A percentile compares a stretch with the other conserved stretches of the same genome.
Conservation (phyloP, 2,888 invertebrate genomes). For the Tribolium freemani region DNA sequence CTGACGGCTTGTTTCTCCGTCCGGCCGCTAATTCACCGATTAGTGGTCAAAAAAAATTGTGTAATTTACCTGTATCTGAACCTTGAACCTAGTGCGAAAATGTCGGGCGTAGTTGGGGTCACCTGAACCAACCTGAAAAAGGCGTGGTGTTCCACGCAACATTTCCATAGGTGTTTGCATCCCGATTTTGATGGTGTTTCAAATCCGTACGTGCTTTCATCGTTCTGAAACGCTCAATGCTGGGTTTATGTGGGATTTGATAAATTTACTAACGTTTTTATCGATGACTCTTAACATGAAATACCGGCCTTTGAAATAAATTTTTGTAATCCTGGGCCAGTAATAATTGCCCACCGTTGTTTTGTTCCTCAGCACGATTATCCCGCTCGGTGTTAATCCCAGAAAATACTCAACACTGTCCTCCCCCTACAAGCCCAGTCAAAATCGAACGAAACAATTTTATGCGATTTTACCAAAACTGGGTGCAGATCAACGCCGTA, state of each 20-base stretch:
- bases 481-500: constrained; percentile 98
- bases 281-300: constrained; percentile 95
- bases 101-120: constrained; percentile 81
- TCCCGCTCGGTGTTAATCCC: constrained; percentile 95
- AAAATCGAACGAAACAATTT: constrained; percentile 18
- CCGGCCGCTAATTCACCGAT: constrained; percentile 69
- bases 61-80: constrained; percentile 80
- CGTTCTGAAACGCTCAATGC: constrained; percentile 76
- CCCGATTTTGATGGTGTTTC: constrained; percentile 93
- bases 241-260: neutral
- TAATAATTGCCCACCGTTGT: constrained; percentile 98
- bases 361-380: constrained; percentile 94
- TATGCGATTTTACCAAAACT: constrained; percentile 81
- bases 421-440: constrained; percentile 80
- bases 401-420: constrained; percentile 97
- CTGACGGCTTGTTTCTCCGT: constrained; percentile 74
- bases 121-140: constrained; percentile 91
- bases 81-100: constrained; percentile 84
- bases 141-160: constrained; percentile 95
- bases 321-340: constrained; percentile 97
- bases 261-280: constrained; percentile 86
- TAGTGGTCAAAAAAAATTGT: neutral
- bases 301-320: constrained; percentile 96
- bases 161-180: constrained; percentile 96
- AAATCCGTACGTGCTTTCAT: constrained; percentile 96